phyloP scores from a whole-genome alignment of 2,797 vertebrate species.

The Coranthus polyacanthus region DNA sequence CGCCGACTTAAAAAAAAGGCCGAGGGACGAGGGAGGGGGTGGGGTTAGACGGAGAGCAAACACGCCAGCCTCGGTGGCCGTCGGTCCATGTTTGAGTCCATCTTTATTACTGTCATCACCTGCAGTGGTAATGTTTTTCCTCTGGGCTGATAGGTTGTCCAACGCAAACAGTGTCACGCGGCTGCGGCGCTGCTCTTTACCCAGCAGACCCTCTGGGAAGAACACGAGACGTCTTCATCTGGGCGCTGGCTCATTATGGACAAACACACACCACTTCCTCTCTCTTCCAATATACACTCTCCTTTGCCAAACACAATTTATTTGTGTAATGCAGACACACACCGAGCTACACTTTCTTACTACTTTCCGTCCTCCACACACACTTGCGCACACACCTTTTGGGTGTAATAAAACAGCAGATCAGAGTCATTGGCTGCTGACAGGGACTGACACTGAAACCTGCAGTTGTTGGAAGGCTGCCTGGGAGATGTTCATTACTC shows the following conservation, averaged over 20 bases:
- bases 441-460: constrained; percentile 79
- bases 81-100: constrained; percentile 53
- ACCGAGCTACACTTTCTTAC: constrained; percentile 34
- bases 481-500: constrained; percentile 85
- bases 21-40: background rate
- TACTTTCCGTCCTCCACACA: constrained; percentile 25
- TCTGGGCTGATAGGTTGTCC: constrained; percentile 60
- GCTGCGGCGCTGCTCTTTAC: constrained; percentile 62
- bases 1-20: constrained; percentile 16
- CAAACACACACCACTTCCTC: constrained; percentile 39
- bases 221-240: constrained; percentile 64
- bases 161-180: constrained; percentile 57
- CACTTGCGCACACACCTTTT: constrained; percentile 48
- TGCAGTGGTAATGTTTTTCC: constrained; percentile 50
- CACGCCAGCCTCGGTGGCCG: constrained; percentile 32
- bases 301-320: constrained; percentile 32
- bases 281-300: constrained; percentile 40
- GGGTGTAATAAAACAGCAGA: constrained; percentile 77
- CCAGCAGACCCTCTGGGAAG: constrained; percentile 62
- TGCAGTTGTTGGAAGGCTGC: constrained; percentile 77
- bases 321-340: constrained; percentile 18
- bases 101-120: constrained; percentile 72
- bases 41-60: constrained; percentile 47
- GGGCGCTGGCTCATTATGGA: constrained; percentile 70
- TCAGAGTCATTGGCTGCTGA: constrained; percentile 80